Evolutionary conservation across 2,888 invertebrate species (phyloP).

Genomic region (Agrotis puta): DNA sequence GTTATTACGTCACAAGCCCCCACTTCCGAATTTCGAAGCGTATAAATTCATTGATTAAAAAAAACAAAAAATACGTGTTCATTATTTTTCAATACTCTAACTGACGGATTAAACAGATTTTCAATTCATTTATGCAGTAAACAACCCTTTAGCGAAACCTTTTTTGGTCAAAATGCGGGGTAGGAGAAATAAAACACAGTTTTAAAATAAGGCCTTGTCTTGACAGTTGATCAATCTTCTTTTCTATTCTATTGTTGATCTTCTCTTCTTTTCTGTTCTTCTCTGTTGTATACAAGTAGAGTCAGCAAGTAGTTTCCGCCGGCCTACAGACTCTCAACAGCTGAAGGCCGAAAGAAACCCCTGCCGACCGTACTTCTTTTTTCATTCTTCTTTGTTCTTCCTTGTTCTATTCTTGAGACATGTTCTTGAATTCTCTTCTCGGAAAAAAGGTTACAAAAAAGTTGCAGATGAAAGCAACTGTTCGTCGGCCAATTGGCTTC

Average conservation of each 20-base stretch:
- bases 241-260: constrained; percentile 13
- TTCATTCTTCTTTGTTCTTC: constrained; percentile 61
- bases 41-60: too few species aligned
- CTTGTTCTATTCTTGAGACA: constrained; percentile 50
- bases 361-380: constrained; percentile 88
- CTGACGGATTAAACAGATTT: too few species aligned
- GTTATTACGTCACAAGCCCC: too few species aligned
- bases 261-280: constrained; percentile 52
- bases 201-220: background rate
- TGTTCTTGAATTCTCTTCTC: constrained; percentile 34
- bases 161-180: too few species aligned
- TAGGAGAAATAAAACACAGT: background rate
- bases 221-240: background rate
- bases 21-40: too few species aligned
- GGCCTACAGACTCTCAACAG: constrained; percentile 96
- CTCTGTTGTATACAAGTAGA: constrained; percentile 69
- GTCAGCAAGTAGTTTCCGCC: constrained; percentile 98
- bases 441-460: too few species aligned
- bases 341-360: constrained; percentile 99
- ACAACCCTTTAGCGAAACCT: too few species aligned
- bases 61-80: too few species aligned
- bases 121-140: too few species aligned
- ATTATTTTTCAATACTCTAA: too few species aligned
- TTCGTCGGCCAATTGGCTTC: too few species aligned
- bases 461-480: too few species aligned